Conservation (phyloP, 2,797 vertebrate genomes). For the Spea hammondii region DNA sequence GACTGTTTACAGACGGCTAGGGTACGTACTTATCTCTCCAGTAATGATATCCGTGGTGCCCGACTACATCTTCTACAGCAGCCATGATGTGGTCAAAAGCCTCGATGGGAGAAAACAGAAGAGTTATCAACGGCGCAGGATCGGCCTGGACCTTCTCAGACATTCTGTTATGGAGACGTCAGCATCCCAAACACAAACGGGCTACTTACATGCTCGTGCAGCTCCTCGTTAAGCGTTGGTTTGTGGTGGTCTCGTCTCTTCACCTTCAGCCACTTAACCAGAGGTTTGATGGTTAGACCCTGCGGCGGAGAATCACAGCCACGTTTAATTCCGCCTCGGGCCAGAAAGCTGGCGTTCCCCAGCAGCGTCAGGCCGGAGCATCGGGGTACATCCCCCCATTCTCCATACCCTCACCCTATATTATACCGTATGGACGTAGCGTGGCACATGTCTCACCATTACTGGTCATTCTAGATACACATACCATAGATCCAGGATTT, state of each 20-base stretch:
- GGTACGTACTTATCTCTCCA: conserved; percentile 92
- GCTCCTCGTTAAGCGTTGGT: conserved; percentile 91
- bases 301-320: conserved; percentile 53
- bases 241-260: conserved; percentile 90
- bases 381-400: no score
- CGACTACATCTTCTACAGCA: conserved; percentile 93
- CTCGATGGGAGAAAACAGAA: conserved; percentile 64
- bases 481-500: no score
- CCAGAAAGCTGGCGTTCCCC: no score
- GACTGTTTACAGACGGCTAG: not conserved
- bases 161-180: not conserved
- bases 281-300: conserved; percentile 95
- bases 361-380: no score
- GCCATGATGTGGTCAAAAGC: conserved; percentile 95
- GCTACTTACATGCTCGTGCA: conserved; percentile 85
- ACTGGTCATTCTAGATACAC: no score
- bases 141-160: not conserved
- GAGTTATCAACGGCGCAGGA: not conserved
- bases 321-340: no score
- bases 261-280: conserved; percentile 94
- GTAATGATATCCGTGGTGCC: conserved; percentile 92
- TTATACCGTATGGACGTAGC: no score
- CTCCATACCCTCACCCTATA: no score
- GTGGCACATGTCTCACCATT: no score
- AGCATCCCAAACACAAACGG: no score